These are phyloP conservation scores for Mormoops blainvillei DNA, from an alignment of 2,113 vertebrate species.

Conservation along the genomic window DNA sequence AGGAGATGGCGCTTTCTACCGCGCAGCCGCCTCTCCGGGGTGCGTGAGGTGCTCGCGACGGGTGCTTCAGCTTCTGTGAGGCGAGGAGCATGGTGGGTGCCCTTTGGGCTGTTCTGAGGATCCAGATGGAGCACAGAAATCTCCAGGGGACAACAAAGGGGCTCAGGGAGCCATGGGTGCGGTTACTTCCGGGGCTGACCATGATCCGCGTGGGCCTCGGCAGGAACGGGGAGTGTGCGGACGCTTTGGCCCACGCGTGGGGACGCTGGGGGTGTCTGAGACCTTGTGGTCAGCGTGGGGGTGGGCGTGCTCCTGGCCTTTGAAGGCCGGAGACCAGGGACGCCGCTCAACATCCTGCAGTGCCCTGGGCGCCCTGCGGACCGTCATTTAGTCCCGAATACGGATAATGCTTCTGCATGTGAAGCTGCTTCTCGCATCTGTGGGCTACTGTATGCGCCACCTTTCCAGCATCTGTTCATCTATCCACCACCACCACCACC, in stretches of 20 bases:
- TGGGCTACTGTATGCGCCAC: neutral
- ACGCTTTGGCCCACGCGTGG: no score
- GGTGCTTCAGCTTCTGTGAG: neutral
- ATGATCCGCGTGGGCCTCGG: no score
- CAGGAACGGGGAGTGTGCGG: no score
- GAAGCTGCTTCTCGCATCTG: neutral
- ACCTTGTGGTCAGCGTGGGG: rapidly evolving
- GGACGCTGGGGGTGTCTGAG: neutral
- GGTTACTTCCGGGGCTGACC: no score
- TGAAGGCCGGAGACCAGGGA: neutral
- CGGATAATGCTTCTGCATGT: neutral
- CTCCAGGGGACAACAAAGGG: no score
- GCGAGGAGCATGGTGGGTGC: neutral
- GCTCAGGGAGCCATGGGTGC: no score
- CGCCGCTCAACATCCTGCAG: rapidly evolving
- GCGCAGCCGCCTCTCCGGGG: no score
- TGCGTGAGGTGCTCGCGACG: no score
- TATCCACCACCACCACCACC: no score
- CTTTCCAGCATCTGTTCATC: no score
- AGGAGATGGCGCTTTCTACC: no score
- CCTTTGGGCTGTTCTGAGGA: neutral
- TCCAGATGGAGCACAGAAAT: no score
- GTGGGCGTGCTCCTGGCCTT: rapidly evolving
- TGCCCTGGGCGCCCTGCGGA: rapidly evolving
- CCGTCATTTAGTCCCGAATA: rapidly evolving